These are phyloP conservation scores for Cyprinus carpio DNA, from an alignment of 2,113 vertebrate genomes.

Conservation along the genomic window DNA sequence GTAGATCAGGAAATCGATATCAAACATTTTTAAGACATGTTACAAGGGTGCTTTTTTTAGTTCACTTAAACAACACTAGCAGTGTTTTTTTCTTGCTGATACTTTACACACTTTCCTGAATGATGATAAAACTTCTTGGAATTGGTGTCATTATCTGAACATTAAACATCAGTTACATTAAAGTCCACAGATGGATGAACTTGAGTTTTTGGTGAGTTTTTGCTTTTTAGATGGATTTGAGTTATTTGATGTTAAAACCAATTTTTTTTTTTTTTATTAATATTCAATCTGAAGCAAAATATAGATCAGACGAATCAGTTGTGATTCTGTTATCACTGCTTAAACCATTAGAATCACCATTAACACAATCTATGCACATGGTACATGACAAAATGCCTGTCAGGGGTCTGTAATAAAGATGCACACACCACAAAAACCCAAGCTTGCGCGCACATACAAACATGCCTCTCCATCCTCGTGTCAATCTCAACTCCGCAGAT, in stretches of 20 bases:
- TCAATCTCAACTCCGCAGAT: constrained; percentile 34
- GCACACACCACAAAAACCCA: constrained; percentile 25
- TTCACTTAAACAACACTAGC: not conserved
- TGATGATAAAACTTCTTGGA: too few relatives aligned
- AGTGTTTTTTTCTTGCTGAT: too few relatives aligned
- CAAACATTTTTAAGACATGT: not conserved
- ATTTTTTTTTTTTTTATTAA: not conserved
- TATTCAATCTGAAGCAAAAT: not conserved
- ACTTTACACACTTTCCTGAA: too few relatives aligned
- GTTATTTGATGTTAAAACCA: not conserved
- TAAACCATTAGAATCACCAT: constrained; percentile 41
- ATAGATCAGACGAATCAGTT: not conserved
- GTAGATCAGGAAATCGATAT: not conserved
- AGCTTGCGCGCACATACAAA: not conserved
- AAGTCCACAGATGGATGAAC: too few relatives aligned
- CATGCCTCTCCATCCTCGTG: constrained; percentile 17
- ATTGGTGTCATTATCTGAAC: too few relatives aligned
- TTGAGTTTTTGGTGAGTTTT: too few relatives aligned
- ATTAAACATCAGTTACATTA: too few relatives aligned
- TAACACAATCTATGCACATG: constrained; percentile 29
- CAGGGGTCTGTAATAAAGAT: constrained; percentile 27
- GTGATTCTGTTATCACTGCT: constrained; percentile 22
- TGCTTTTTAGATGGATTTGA: too few relatives aligned
- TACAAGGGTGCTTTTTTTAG: too few relatives aligned
- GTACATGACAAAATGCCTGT: constrained; percentile 32